Evolutionary conservation across 2,797 vertebrate species (phyloP), one percentile per base, ranked within the genome.

Genomic region (Podarcis siculus): DNA sequence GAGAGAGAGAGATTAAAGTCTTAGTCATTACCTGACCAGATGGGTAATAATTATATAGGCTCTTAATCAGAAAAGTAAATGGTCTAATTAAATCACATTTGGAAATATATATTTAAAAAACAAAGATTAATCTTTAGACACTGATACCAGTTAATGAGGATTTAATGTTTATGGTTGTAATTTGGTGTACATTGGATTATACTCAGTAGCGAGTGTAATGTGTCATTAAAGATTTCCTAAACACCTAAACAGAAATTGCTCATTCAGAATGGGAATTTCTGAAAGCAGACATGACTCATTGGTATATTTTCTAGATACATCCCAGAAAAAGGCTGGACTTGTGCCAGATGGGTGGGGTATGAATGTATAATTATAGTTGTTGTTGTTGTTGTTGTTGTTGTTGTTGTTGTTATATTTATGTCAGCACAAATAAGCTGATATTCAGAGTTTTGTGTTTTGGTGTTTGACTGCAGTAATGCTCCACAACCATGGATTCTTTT

Each of bases 1-100:
- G 32, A 32, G 69, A 3, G 71, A 73, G 85, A 83, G 92, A 92
- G 90, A 95, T 95, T 95, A 97, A 88, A 77, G 92, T 87, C 79
- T 94, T 94, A 95, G 92, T 92, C 94, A 94, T 95, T 95, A 94
- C 95, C 87, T 91, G 90, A 95, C 88, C 94, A 96, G 95, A 94
- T 95, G 94, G 94, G 89, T 93, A 90, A 55, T 55, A 55, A 86
- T 93, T 94, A 90, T 88, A 91, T 32, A 90, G 90, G 39, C 83
- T 71, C 88, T 95, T 94, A 94, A 95, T 90, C 80, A 83, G 91
- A 91, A 89, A 95, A 94, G 94, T 90, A 94, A 95, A 91, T 90
- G 93, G 86, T 89, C 85, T 91, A 91, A 94, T 89, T 90, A 90
- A 71, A 1, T 82, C 82, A 86, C 82, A 86, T 92, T 94, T 80